Evolutionary conservation across 1,140 invertebrate species (phyloP).

Genomic region (Ips nitidus): DNA sequence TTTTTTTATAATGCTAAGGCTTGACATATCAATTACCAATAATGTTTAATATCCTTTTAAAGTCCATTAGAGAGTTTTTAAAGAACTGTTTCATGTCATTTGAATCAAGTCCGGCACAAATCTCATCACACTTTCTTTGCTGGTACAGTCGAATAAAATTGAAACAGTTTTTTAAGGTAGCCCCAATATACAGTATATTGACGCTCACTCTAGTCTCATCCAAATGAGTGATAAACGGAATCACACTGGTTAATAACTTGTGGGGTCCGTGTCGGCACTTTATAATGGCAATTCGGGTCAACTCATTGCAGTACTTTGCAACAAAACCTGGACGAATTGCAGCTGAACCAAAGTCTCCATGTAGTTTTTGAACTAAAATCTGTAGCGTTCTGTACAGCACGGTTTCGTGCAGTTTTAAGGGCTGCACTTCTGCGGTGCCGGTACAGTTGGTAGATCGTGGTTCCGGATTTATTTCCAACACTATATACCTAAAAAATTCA

Average conservation of each 20-base stretch:
- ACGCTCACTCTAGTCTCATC: slow-evolving; percentile 61
- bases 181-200: slow-evolving; percentile 70
- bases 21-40: slow-evolving; percentile 2
- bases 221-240: slow-evolving; percentile 67
- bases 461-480: slow-evolving; percentile 41
- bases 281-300: slow-evolving; percentile 71
- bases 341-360: slow-evolving; percentile 72
- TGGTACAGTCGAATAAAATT: slow-evolving; percentile 70
- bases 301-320: slow-evolving; percentile 76
- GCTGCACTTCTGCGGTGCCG: slow-evolving; percentile 48
- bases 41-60: slow-evolving; percentile 35
- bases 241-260: slow-evolving; percentile 63
- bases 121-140: slow-evolving; percentile 58
- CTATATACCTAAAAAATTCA: slow-evolving; percentile 41
- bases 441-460: slow-evolving; percentile 17
- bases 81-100: slow-evolving; percentile 52
- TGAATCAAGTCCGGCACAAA: slow-evolving; percentile 58
- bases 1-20: not conserved
- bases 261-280: slow-evolving; percentile 72
- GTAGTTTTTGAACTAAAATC: slow-evolving; percentile 65
- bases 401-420: slow-evolving; percentile 59
- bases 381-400: slow-evolving; percentile 62
- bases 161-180: slow-evolving; percentile 77
- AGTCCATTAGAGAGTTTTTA: slow-evolving; percentile 51
- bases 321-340: slow-evolving; percentile 67